Conservation (phyloP, 2,797 vertebrate genomes). For the Bucorvus abyssinicus region DNA sequence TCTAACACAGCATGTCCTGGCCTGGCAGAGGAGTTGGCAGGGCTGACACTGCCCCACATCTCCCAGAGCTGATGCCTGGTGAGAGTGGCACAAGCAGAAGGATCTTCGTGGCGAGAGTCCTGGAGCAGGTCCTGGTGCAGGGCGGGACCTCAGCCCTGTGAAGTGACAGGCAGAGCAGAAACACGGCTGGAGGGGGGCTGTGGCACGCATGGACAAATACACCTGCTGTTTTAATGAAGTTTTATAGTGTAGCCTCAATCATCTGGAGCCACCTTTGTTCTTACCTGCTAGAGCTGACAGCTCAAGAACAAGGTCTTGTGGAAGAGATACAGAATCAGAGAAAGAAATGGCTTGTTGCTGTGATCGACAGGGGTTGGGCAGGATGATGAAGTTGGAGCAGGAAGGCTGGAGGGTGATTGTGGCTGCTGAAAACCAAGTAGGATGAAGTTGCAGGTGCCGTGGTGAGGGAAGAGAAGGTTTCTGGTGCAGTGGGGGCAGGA, state of each 20-base stretch:
- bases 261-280: background rate
- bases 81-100: background rate
- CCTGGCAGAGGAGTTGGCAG: background rate
- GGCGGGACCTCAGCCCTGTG: accelerated
- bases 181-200: background rate
- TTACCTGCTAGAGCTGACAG: accelerated
- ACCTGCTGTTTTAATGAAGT: accelerated
- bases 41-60: background rate
- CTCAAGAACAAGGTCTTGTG: background rate
- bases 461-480: background rate
- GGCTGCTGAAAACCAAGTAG: background rate
- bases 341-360: background rate
- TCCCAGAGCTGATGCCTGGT: accelerated
- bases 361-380: background rate
- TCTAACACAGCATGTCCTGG: accelerated
- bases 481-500: background rate
- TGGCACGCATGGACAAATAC: accelerated
- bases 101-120: background rate
- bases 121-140: accelerated
- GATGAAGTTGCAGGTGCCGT: background rate
- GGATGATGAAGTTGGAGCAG: background rate
- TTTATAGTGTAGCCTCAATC: background rate
- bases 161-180: background rate
- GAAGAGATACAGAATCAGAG: background rate
- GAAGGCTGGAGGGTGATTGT: background rate